phyloP scores from a whole-genome alignment of 2,888 invertebrate genomes.

The Drosophila nr. perissopoda region DNA sequence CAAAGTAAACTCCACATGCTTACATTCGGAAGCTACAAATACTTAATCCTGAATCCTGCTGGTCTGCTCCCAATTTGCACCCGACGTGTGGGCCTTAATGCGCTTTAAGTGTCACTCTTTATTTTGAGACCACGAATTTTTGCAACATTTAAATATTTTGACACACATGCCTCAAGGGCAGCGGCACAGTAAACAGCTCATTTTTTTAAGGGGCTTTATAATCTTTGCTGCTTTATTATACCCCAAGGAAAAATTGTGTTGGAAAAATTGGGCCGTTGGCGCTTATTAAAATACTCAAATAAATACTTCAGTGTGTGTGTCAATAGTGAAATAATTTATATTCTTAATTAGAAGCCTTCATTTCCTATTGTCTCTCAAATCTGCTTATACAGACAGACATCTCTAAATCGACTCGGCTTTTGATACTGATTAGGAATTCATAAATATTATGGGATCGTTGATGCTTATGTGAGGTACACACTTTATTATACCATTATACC shows the following conservation, averaged over 20 bases:
- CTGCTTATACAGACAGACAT: background rate
- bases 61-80: slow-evolving; percentile 2
- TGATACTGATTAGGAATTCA: background rate
- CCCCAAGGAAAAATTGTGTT: background rate
- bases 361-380: background rate
- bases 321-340: background rate
- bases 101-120: slow-evolving; percentile 50
- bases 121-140: background rate
- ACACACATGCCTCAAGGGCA: slow-evolving; percentile 12
- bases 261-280: background rate
- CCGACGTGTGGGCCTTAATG: slow-evolving; percentile 30
- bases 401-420: background rate
- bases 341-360: background rate
- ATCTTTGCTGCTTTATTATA: background rate
- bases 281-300: too few relatives aligned
- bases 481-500: background rate
- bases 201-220: background rate
- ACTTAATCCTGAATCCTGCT: background rate
- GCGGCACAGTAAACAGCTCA: background rate
- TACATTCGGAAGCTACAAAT: slow-evolving; percentile 1
- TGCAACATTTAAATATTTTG: slow-evolving; percentile 5
- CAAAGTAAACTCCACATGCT: slow-evolving; percentile 23
- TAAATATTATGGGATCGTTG: background rate
- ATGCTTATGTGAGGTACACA: background rate
- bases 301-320: too few relatives aligned